phyloP scores from a whole-genome alignment of 1,140 invertebrate genomes.

The Trissolcus basalis region DNA sequence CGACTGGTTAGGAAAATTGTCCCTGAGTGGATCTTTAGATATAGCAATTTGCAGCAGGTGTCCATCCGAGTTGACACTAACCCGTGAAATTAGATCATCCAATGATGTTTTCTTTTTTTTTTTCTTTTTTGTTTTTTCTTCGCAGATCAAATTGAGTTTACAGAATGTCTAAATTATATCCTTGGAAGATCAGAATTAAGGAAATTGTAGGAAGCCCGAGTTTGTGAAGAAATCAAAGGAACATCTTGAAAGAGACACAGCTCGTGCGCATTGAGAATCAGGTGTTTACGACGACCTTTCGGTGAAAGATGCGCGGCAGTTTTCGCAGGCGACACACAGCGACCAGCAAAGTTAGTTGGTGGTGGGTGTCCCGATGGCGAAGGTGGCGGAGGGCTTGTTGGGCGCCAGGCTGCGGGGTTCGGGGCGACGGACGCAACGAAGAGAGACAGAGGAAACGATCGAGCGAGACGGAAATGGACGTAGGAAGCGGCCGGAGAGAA shows the following conservation, averaged over 20 bases:
- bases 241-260: background rate
- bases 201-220: no score
- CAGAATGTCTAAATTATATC: no score
- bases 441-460: slow-evolving; percentile 59
- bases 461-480: slow-evolving; percentile 45
- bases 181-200: no score
- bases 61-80: no score
- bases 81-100: no score
- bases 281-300: slow-evolving; percentile 15
- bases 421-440: slow-evolving; percentile 36
- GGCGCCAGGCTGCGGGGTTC: slow-evolving; percentile 47
- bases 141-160: no score
- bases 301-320: slow-evolving; percentile 36
- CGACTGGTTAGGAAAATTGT: no score
- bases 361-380: slow-evolving; percentile 56
- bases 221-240: background rate
- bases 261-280: background rate
- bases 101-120: no score
- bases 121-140: no score
- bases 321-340: slow-evolving; percentile 52
- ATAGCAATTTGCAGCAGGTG: no score
- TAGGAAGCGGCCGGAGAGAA: slow-evolving; percentile 40
- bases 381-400: slow-evolving; percentile 53
- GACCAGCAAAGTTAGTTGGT: slow-evolving; percentile 53
- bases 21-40: no score